Percentiles rank a stretch among this genome's conserved stretches.
Evolutionary conservation across 1,140 invertebrate species (phyloP).

Genomic region (Ephestia elutella): DNA sequence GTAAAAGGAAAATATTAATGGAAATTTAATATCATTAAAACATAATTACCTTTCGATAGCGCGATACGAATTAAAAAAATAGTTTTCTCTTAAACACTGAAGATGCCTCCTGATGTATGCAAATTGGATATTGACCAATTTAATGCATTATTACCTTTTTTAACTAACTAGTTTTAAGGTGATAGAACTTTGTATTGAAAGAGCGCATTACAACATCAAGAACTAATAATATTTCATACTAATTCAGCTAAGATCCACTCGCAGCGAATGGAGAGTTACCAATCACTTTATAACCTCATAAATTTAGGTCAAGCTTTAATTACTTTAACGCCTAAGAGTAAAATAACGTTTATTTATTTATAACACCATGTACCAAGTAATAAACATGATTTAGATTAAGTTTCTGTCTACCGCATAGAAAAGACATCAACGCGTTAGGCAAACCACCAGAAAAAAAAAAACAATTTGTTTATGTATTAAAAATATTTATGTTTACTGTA

Average conservation of each 20-base stretch:
- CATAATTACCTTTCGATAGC: conserved; percentile 4
- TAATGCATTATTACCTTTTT: conserved; percentile 7
- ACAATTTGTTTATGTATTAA: not conserved
- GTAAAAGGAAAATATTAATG: conserved; percentile 4
- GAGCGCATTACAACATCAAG: too few relatives aligned
- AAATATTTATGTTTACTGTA: not conserved
- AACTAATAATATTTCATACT: too few relatives aligned
- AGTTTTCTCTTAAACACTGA: not conserved
- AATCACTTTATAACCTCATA: too few relatives aligned
- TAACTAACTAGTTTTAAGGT: conserved; percentile 8
- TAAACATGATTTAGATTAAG: too few relatives aligned
- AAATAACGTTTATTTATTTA: not conserved
- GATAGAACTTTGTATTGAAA: not conserved
- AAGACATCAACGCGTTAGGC: conserved; percentile 19
- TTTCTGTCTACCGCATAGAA: not conserved
- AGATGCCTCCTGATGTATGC: conserved; percentile 12
- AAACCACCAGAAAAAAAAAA: not conserved
- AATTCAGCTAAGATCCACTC: too few relatives aligned
- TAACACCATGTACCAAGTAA: not conserved
- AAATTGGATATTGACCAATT: conserved; percentile 12
- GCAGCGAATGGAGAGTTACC: too few relatives aligned
- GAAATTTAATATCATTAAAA: conserved; percentile 6
- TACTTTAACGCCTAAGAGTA: not conserved
- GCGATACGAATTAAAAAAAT: conserved; percentile 5
- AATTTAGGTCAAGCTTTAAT: not conserved